phyloP scores from a whole-genome alignment of 2,113 vertebrate species.

The Plotosus lineatus region DNA sequence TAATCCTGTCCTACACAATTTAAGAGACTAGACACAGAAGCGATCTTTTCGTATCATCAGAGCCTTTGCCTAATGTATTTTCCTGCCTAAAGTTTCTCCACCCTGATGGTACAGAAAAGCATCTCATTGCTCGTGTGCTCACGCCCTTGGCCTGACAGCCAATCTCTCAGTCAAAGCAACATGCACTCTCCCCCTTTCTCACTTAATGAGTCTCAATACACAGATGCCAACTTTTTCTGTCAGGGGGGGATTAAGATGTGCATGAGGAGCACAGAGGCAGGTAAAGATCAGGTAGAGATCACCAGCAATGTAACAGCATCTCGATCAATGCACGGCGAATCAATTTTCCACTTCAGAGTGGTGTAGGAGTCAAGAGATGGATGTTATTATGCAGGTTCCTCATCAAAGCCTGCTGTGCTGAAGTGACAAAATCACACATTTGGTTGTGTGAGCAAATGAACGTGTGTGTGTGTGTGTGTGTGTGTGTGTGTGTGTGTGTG shows the following conservation, averaged over 20 bases:
- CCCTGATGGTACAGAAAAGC: conserved; percentile 20
- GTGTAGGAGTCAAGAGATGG: conserved; percentile 52
- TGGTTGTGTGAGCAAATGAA: conserved; percentile 25
- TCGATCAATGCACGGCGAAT: conserved; percentile 60
- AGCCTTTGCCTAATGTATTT: conserved; percentile 26
- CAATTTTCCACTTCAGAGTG: conserved; percentile 60
- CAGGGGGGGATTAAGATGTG: conserved; percentile 49
- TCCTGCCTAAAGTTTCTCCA: conserved; percentile 37
- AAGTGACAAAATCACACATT: conserved; percentile 40
- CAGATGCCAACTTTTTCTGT: conserved; percentile 60
- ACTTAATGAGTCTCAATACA: conserved; percentile 58
- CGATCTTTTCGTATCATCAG: not conserved
- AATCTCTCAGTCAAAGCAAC: conserved; percentile 42
- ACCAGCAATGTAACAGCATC: conserved; percentile 54
- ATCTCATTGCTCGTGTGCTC: conserved; percentile 20
- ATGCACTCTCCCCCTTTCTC: conserved; percentile 21
- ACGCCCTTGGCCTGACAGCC: conserved; percentile 31
- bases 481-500: not conserved
- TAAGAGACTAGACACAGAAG: conserved; percentile 17
- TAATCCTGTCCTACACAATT: not conserved
- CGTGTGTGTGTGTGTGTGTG: not conserved
- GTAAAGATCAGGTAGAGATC: conserved; percentile 60
- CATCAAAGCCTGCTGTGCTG: conserved; percentile 44
- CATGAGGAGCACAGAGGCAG: conserved; percentile 60
- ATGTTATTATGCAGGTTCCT: conserved; percentile 51